Evolutionary conservation across 2,797 vertebrate species (phyloP).

Genomic region (Alectoris magna): DNA sequence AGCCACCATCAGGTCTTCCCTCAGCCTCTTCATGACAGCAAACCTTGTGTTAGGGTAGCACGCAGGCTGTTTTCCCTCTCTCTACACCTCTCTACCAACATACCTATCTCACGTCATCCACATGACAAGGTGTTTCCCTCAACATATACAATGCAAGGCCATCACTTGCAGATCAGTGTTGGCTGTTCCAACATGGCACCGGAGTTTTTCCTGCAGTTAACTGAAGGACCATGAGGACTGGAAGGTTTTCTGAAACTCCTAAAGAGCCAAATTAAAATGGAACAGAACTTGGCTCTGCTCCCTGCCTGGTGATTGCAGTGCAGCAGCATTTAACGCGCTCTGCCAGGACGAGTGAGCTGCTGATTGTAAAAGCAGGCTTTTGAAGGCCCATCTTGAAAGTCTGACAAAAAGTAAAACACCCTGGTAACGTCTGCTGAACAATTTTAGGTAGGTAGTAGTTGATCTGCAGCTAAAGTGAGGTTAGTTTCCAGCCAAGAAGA

Average conservation of each 20-base stretch:
- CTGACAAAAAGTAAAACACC: background rate
- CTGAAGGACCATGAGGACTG: background rate
- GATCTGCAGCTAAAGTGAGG: background rate
- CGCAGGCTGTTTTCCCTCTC: rapidly evolving
- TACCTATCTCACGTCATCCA: background rate
- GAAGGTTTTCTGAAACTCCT: background rate
- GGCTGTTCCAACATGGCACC: background rate
- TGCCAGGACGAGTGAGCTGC: background rate
- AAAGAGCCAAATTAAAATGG: background rate
- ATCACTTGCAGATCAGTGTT: background rate
- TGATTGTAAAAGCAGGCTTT: background rate
- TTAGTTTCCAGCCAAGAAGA: background rate
- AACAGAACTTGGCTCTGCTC: background rate
- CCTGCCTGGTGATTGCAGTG: background rate
- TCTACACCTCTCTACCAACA: background rate
- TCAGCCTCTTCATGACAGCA: background rate
- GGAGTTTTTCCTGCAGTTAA: background rate
- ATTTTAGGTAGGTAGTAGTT: background rate
- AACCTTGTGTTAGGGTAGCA: rapidly evolving
- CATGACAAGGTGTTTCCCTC: background rate
- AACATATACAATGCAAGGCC: background rate
- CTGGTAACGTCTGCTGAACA: background rate
- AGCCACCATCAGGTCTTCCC: background rate
- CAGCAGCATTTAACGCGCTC: background rate
- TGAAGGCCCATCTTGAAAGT: background rate